Conservation (phyloP, 2,888 invertebrate genomes). For the Ametastegia equiseti region DNA sequence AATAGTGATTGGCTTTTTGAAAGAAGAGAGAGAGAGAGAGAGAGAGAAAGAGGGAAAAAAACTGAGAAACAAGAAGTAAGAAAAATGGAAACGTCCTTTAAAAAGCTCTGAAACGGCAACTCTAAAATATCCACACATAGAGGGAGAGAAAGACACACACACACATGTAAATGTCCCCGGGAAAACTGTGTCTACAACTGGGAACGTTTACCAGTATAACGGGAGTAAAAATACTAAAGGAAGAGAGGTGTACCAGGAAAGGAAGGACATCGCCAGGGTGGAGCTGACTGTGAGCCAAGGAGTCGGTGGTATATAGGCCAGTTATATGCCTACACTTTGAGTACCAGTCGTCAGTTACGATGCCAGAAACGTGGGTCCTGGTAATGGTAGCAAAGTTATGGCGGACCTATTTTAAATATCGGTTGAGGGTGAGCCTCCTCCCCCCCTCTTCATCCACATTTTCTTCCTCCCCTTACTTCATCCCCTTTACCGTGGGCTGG, state of each 20-base stretch:
- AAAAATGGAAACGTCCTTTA: neutral
- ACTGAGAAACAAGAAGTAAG: too few relatives aligned
- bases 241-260: neutral
- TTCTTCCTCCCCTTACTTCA: neutral
- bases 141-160: neutral
- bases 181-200: neutral
- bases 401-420: conserved; percentile 55
- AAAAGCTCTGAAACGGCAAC: neutral
- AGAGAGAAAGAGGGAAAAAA: too few relatives aligned
- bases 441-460: conserved; percentile 1
- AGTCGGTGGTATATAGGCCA: conserved; percentile 56
- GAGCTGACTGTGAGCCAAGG: neutral
- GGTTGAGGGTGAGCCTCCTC: conserved; percentile 20
- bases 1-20: neutral
- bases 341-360: conserved; percentile 53
- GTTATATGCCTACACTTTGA: conserved; percentile 49
- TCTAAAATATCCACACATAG: too few relatives aligned
- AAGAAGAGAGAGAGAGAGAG: neutral
- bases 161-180: neutral
- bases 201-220: too few relatives aligned
- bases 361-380: conserved; percentile 54
- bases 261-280: neutral
- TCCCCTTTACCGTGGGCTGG: neutral
- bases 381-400: conserved; percentile 55
- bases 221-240: neutral